Percentiles rank a stretch among this genome's conserved stretches.
phyloP scores from a whole-genome alignment of 2,888 invertebrate species.

The Pyrrhosoma nymphula region DNA sequence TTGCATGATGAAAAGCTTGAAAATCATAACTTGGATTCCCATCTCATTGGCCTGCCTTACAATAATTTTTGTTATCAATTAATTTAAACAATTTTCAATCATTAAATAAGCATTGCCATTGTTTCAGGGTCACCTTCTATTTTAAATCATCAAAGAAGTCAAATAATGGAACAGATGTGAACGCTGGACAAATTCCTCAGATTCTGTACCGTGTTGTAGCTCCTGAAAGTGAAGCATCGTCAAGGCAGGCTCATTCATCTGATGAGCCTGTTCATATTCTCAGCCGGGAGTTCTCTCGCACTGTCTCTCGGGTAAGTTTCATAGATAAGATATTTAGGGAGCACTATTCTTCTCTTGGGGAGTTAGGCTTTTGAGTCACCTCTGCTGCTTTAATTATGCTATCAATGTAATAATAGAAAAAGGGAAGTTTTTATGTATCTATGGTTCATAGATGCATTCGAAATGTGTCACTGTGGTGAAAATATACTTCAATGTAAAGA shows the following conservation, averaged over 20 bases:
- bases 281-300: constrained; percentile 91
- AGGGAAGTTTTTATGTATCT: no score
- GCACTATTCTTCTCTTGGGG: no score
- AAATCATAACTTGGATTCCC: background rate
- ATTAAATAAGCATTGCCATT: background rate
- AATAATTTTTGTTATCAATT: no score
- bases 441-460: no score
- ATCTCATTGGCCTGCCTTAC: background rate
- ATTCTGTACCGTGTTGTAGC: constrained; percentile 87
- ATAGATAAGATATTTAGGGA: background rate
- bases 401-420: no score
- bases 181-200: constrained; percentile 98
- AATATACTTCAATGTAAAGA: no score
- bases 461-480: no score
- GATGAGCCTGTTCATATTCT: constrained; percentile 90
- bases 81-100: no score
- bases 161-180: constrained; percentile 98
- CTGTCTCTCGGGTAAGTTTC: constrained; percentile 85
- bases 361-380: background rate
- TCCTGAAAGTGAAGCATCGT: constrained; percentile 78
- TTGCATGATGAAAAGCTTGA: no score
- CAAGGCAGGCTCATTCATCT: constrained; percentile 44
- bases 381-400: background rate
- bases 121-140: constrained; percentile 88
- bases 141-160: constrained; percentile 98